Base-by-base conservation (phyloP, 2,797 vertebrate genomes). In the Xiphorhynchus erythropygius region DNA sequence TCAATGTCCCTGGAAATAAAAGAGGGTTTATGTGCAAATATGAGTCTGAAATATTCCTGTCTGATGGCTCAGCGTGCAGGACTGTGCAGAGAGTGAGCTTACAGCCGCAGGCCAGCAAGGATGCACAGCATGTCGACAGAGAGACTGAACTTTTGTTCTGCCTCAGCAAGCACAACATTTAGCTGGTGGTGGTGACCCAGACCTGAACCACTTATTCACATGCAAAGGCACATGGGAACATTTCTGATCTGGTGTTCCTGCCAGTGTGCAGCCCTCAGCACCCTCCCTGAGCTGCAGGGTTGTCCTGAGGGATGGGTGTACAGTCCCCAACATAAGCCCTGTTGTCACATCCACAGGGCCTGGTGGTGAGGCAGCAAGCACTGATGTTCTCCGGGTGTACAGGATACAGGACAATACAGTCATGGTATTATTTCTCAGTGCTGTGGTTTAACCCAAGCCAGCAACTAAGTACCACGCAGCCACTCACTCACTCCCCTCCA, bases 31-130 rank as follows among this genome's bases (percentile, higher is more conserved):
- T 44, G 69, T 60, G 50, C 73, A 69, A 90, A 69, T 24, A 47
- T 78, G 53, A 88, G 69, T 41, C 52, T 86, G 69, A 69, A 64
- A 74, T 39, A 33, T 28, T 87, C 50, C 60, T 64, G 62, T 42
- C 50, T 15, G 0, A 24, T 0, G 0, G n/a, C 59, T 87, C 9
- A 1, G 79, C 3, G 2, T 2, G 5, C 9, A 10, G 35, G 49
- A 67, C 5, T 6, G 3, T 11, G 52, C 46, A 67, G 59, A 67
- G 24, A 73, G 37, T 0, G 5, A 79, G 55, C 9, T n/a, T 5
- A 28, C 16, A 52, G 65, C 57, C 0, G 0, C 15, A 11, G 12
- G 59, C 33, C 5, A 3, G 77, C 49, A 32, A 60, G 22, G 60
- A 55, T 5, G 6, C 47, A 41, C 37, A 18, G 62, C 32, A n/a